Evolutionary conservation across 2,113 vertebrate species (phyloP), one percentile per base, ranked within the genome.

Genomic region (Pachycephala philippinensis): DNA sequence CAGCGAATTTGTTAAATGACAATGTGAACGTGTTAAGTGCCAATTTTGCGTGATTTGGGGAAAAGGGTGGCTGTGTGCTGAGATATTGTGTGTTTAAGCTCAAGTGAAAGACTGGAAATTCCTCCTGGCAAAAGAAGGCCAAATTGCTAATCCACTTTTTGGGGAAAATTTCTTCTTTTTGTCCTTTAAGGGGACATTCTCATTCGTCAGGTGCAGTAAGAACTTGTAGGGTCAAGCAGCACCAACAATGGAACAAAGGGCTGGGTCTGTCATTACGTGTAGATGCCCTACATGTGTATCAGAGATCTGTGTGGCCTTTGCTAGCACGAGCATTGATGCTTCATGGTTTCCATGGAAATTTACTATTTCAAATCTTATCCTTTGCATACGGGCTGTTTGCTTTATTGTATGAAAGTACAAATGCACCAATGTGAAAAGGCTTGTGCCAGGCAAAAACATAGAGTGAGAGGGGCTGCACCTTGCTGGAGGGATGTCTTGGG

Each of bases 11-110:
- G 23, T 35, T 37, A 59, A 59, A 59, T 35, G 56, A 35, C n/a
- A 24, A 11, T 59, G n/a, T 26, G n/a, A 35, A 16, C 15, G 7
- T 5, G 2, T 31, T 37, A 54, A 47, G 13, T 3, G 1, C 3
- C 13, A 39, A 5, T 45, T 84, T 45, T 44, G 2, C 33, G 3
- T 63, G 30, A 26, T 72, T 35, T 53, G 5, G 7, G 15, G 49
- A 28, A 53, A 50, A 72, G 7, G 0, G 6, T 77, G 39, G 3
- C 18, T 70, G 11, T 2, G 1, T 42, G 37, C 20, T 61, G 52
- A 60, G 37, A 61, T 44, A 42, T 47, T 60, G 2, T 63, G 27
- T 30, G 30, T n/a, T 49, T 49, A 20, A 72, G 15, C 17, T 88
- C 26, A 60, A 50, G 23, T 13, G 23, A 74, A 85, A 74, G 28